These are phyloP conservation scores for Sinohyriopsis cumingii DNA, from an alignment of 2,888 invertebrate genomes.

Conservation along the genomic window DNA sequence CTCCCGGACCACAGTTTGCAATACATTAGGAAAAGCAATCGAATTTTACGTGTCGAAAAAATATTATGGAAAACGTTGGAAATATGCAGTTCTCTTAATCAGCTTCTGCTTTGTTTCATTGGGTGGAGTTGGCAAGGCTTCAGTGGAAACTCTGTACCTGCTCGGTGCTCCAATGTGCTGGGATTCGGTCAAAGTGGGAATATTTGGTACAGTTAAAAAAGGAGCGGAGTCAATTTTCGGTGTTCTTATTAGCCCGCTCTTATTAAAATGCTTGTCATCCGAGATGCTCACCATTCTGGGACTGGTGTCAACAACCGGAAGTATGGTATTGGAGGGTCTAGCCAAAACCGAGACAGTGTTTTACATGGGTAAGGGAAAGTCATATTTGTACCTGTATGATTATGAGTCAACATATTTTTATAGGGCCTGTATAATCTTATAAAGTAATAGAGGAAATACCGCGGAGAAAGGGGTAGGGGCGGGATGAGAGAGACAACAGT, in stretches of 20 bases:
- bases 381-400: not conserved
- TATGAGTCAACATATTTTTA: no score
- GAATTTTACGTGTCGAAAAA: conserved; percentile 19
- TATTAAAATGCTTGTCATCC: conserved; percentile 34
- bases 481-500: no score
- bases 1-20: no score
- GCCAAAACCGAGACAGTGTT: conserved; percentile 26
- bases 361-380: conserved; percentile 29
- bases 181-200: conserved; percentile 40
- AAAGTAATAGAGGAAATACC: no score
- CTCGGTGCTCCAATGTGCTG: conserved; percentile 48
- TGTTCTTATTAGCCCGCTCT: conserved; percentile 21
- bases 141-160: conserved; percentile 42
- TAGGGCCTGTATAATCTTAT: no score
- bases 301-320: conserved; percentile 10
- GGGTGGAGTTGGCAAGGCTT: conserved; percentile 11
- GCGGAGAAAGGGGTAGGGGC: no score
- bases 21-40: not conserved
- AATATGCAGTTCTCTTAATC: conserved; percentile 28
- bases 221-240: conserved; percentile 21
- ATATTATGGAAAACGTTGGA: conserved; percentile 11
- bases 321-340: conserved; percentile 37
- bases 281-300: conserved; percentile 33
- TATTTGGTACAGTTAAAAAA: conserved; percentile 24
- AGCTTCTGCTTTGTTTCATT: conserved; percentile 26